These are phyloP conservation scores for Dynastes grantii DNA, from an alignment of 2,888 invertebrate genomes.

Conservation along the genomic window DNA sequence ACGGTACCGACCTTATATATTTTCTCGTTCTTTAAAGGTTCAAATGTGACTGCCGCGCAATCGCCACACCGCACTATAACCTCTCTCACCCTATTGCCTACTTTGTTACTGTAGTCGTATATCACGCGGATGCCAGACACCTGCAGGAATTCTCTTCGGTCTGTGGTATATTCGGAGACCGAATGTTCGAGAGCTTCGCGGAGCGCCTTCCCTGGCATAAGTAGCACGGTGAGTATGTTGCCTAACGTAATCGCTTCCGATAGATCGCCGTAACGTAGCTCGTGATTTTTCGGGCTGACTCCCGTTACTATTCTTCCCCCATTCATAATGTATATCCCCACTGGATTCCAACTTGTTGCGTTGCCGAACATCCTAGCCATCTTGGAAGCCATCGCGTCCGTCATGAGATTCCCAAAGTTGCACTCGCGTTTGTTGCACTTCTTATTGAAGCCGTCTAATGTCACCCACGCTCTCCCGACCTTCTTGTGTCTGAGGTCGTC, in stretches of 20 bases:
- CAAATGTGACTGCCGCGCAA: not conserved
- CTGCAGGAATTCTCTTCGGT: not conserved
- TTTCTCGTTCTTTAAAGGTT: not conserved
- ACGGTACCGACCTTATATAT: not conserved
- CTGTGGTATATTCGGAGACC: not conserved
- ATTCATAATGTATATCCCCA: not conserved
- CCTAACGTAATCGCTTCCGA: not conserved
- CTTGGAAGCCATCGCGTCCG: not conserved
- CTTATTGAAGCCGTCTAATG: not conserved
- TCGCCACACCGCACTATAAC: not conserved
- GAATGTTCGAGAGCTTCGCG: not conserved
- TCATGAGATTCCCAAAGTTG: not conserved
- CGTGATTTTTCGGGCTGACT: not conserved
- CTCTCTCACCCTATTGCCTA: not conserved
- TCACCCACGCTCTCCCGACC: not conserved
- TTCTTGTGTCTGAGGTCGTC: not conserved
- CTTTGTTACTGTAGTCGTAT: not conserved
- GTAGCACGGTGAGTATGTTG: not conserved
- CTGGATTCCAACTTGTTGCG: not conserved
- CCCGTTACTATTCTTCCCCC: not conserved
- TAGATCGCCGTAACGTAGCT: not conserved
- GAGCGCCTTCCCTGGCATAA: not conserved
- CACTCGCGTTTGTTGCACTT: not conserved
- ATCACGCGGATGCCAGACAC: not conserved
- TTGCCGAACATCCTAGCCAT: not conserved